Evolutionary conservation across 1,140 invertebrate genomes (phyloP), one percentile per base, ranked within the genome.

Genomic region (Chironomus striatipennis): DNA sequence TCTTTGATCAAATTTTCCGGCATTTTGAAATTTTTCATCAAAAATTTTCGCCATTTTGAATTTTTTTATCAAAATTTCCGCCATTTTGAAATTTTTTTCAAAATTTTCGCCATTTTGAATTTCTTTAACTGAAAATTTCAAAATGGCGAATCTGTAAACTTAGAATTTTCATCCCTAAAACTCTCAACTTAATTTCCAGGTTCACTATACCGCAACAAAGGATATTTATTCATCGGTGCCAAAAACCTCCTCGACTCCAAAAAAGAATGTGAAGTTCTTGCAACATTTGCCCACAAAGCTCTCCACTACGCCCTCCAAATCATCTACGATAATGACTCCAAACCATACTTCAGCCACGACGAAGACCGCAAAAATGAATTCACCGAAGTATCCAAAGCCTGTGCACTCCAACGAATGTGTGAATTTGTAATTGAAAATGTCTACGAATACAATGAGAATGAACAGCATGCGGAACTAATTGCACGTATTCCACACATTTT

Each of bases 391-490:
- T n/a, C 12, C 5, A n/a, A 12, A 57, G 9, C n/a, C 5, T 57
- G 47, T 57, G 12, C 12, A 12, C 3, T n/a, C 9, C 47, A 57
- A 15, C 12, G 5, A 5, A 10, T n/a, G 4, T 5, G n/a, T 15
- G 47, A 57, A 57, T n/a, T n/a, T n/a, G n/a, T 57, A 15, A 57
- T 57, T 15, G 47, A 15, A 57, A 57, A 57, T n/a, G 47, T 57
- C n/a, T 57, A 57, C n/a, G 47, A 57, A 57, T 57, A n/a, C 4
- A n/a, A 57, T 57, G 4, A 12, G 5, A 57, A 15, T 57, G 47
- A 57, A 15, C 47, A 57, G n/a, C 47, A 57, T 57, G 47, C 47
- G 12, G 47, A 57, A 57, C n/a, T 57, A 57, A 57, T 57, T 57
- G 47, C 47, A 15, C 47, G 47, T 57, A n/a, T 57, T 15, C 12